A percentile compares a stretch with the other conserved stretches of the same genome.
phyloP scores from a whole-genome alignment of 2,888 invertebrate genomes.

The Polylopha cassiicola region DNA sequence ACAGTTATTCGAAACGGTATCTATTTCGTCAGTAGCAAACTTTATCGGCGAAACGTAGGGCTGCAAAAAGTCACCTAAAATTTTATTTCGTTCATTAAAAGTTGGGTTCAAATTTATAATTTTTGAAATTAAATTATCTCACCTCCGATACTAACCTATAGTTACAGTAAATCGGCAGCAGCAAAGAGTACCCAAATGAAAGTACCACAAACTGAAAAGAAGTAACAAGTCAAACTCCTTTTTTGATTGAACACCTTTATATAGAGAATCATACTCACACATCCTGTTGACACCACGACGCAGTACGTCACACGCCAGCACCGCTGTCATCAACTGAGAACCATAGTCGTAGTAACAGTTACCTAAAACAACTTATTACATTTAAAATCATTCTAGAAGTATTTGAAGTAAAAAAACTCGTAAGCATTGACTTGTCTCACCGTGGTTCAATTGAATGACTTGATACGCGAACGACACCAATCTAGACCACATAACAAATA shows the following conservation, averaged over 20 bases:
- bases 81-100: constrained; percentile 35
- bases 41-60: constrained; percentile 68
- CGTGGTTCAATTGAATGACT: constrained; percentile 54
- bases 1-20: constrained; percentile 25
- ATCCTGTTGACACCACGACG: constrained; percentile 55
- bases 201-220: constrained; percentile 23
- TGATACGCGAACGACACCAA: constrained; percentile 64
- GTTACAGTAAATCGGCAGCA: constrained; percentile 16
- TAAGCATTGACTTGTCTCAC: constrained; percentile 32
- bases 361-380: constrained; percentile 37
- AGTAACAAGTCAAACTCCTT: constrained; percentile 15
- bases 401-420: no score
- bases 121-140: no score
- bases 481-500: constrained; percentile 52
- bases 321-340: constrained; percentile 60
- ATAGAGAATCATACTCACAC: constrained; percentile 45
- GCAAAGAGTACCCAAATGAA: constrained; percentile 19
- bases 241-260: neutral
- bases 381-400: no score
- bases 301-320: constrained; percentile 61
- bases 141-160: constrained; percentile 6
- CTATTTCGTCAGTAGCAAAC: constrained; percentile 46
- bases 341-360: constrained; percentile 66
- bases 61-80: constrained; percentile 74
- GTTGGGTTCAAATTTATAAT: no score